phyloP scores from a whole-genome alignment of 1,140 invertebrate genomes.

The Drosophila tsacasi region DNA sequence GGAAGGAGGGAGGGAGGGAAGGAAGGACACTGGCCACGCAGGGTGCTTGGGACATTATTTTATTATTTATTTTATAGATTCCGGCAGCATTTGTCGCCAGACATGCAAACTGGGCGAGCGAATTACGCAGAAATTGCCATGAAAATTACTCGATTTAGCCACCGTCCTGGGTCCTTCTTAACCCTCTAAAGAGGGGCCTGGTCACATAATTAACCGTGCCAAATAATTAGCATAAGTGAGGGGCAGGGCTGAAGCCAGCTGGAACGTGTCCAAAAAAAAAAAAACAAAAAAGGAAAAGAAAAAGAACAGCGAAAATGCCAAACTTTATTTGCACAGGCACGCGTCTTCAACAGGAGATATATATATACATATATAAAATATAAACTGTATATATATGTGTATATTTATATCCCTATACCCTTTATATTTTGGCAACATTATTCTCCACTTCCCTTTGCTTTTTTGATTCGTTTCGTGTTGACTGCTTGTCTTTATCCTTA shows the following conservation, averaged over 20 bases:
- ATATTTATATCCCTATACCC: conserved; percentile 1
- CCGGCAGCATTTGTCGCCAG: conserved; percentile 56
- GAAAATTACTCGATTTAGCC: conserved; percentile 38
- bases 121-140: conserved; percentile 56
- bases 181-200: conserved; percentile 40
- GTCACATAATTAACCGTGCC: conserved; percentile 55
- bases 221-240: conserved; percentile 61
- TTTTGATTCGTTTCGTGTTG: conserved; percentile 40
- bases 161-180: conserved; percentile 19
- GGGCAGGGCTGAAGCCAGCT: conserved; percentile 33
- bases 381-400: background rate
- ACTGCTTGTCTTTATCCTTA: conserved; percentile 34
- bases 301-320: conserved; percentile 11
- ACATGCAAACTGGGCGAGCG: conserved; percentile 38
- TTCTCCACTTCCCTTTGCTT: background rate
- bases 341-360: conserved; percentile 1
- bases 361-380: background rate
- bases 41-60: conserved; percentile 40
- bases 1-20: background rate
- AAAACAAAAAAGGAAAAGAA: background rate
- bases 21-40: conserved; percentile 28
- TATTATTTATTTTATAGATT: conserved; percentile 62
- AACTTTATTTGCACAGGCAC: conserved; percentile 17
- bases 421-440: conserved; percentile 10
- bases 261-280: conserved; percentile 38